A percentile compares a stretch with the other conserved stretches of the same genome.
Evolutionary conservation across 2,113 vertebrate genomes (phyloP).

Genomic region (Pedionomus torquatus): DNA sequence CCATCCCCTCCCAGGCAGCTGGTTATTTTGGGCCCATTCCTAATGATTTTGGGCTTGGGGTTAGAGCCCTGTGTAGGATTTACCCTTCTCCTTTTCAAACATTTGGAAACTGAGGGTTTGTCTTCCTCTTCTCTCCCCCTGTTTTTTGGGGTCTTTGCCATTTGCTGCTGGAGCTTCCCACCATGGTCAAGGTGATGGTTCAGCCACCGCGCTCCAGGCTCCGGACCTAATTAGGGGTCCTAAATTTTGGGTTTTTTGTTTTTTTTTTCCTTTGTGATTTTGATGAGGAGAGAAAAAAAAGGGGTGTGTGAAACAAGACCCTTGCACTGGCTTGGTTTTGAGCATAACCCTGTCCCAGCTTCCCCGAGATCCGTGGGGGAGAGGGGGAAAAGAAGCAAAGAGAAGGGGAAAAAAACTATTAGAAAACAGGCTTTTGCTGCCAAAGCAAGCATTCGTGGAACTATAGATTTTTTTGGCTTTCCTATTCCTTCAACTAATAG

Average conservation of each 20-base stretch:
- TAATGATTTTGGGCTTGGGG: not conserved
- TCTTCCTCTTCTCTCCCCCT: too few species aligned
- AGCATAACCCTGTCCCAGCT: not conserved
- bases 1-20: not conserved
- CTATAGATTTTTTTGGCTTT: not conserved
- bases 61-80: not conserved
- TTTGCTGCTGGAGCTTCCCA: not conserved
- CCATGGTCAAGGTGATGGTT: fast-evolving
- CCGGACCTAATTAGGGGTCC: not conserved
- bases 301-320: not conserved
- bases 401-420: not conserved
- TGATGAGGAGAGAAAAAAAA: not conserved
- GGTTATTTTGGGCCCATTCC: not conserved
- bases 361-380: fast-evolving
- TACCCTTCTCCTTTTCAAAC: not conserved
- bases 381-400: not conserved
- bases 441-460: not conserved
- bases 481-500: not conserved
- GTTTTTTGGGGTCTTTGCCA: not conserved
- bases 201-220: not conserved
- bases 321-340: not conserved
- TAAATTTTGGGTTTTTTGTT: not conserved
- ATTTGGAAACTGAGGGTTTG: not conserved
- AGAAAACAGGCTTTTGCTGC: not conserved
- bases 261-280: not conserved